Evolutionary conservation across 2,113 vertebrate species (phyloP).

Genomic region (Nestor notabilis): DNA sequence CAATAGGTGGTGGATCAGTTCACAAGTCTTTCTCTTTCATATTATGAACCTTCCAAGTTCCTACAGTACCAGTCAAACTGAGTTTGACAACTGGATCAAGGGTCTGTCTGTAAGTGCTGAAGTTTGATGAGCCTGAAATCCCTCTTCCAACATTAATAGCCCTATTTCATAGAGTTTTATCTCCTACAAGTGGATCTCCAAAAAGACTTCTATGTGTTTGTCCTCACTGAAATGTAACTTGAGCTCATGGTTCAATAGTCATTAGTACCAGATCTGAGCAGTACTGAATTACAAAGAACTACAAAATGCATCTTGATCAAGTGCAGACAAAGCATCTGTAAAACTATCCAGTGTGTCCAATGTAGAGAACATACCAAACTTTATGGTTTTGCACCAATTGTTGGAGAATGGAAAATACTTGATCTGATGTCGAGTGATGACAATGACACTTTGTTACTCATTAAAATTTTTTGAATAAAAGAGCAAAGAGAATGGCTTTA

Average conservation of each 20-base stretch:
- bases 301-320: slow-evolving; percentile 25
- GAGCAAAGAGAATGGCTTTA: slow-evolving; percentile 6
- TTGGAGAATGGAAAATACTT: background rate
- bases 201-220: background rate
- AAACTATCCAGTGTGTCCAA: background rate
- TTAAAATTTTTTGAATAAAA: slow-evolving; percentile 6
- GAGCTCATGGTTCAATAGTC: background rate
- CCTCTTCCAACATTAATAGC: background rate
- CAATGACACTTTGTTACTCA: background rate
- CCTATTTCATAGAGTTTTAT: background rate
- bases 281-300: slow-evolving; percentile 2
- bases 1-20: background rate
- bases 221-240: background rate
- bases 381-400: background rate
- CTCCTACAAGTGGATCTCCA: background rate
- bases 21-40: background rate
- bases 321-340: background rate
- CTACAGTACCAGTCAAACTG: background rate
- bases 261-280: slow-evolving; percentile 1
- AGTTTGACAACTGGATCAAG: background rate
- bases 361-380: background rate
- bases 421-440: background rate
- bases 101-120: background rate
- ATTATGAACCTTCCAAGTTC: background rate
- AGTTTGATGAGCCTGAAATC: background rate